A percentile compares a stretch with the other conserved stretches of the same genome.
These are phyloP conservation scores for Anoplius nigerrimus DNA, from an alignment of 2,888 invertebrate species.

Conservation along the genomic window DNA sequence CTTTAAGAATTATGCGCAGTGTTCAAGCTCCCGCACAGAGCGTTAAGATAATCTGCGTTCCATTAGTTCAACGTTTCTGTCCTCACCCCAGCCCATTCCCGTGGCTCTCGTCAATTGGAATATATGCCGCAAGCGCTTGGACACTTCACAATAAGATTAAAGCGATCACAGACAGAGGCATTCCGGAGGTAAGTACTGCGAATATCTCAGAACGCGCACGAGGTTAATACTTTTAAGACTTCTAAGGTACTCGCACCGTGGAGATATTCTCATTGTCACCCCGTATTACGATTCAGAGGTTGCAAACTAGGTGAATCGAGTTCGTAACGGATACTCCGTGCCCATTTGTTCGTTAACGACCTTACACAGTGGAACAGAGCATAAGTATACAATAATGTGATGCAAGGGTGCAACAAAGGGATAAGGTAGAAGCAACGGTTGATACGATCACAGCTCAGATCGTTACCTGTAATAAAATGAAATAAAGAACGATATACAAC, in stretches of 20 bases:
- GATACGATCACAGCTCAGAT: too few relatives aligned
- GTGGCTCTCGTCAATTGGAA: constrained; percentile 30
- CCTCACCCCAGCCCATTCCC: constrained; percentile 29
- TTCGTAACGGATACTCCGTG: constrained; percentile 60
- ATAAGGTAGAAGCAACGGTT: too few relatives aligned
- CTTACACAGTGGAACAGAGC: too few relatives aligned
- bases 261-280: constrained; percentile 57
- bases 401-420: too few relatives aligned
- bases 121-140: constrained; percentile 62
- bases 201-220: constrained; percentile 54
- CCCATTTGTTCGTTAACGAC: constrained; percentile 34
- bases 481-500: too few relatives aligned
- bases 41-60: constrained; percentile 54
- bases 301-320: constrained; percentile 57
- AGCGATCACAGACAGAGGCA: constrained; percentile 70
- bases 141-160: constrained; percentile 64
- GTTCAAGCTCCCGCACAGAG: constrained; percentile 63
- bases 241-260: constrained; percentile 53
- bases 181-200: constrained; percentile 56
- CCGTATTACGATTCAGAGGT: constrained; percentile 53
- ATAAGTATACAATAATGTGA: too few relatives aligned
- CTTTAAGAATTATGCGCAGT: constrained; percentile 69
- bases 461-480: too few relatives aligned
- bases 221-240: constrained; percentile 56
- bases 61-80: constrained; percentile 42